Evolutionary conservation across 2,797 vertebrate species (phyloP).

Genomic region (Pseudocheirus occidentalis): DNA sequence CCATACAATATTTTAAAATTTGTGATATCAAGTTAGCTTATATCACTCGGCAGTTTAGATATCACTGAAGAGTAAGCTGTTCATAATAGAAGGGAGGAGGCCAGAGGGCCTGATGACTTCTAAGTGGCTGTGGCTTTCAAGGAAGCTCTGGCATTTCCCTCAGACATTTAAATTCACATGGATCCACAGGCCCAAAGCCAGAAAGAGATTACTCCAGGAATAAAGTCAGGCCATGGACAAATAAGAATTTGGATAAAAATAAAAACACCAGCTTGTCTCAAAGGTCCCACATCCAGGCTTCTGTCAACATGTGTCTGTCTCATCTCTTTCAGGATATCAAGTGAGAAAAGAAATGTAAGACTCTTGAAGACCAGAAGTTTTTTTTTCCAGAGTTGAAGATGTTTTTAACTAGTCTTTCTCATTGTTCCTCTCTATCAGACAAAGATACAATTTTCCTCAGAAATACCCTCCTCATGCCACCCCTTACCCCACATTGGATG

Average conservation of each 20-base stretch:
- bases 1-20: background rate
- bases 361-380: background rate
- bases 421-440: background rate
- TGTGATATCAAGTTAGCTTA: background rate
- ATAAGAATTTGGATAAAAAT: background rate
- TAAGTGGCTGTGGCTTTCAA: background rate
- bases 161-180: slow-evolving; percentile 27
- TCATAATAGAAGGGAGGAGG: background rate
- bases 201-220: slow-evolving; percentile 7
- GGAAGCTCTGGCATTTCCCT: background rate
- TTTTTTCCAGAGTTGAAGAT: background rate
- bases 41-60: background rate
- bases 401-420: background rate
- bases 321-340: background rate
- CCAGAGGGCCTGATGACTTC: background rate
- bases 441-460: background rate
- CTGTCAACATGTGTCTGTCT: background rate
- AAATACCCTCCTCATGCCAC: background rate
- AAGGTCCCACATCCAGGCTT: background rate
- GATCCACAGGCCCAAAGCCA: background rate
- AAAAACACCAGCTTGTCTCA: background rate
- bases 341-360: background rate
- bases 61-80: background rate
- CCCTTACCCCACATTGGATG: background rate
- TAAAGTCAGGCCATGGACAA: background rate